Evolutionary conservation across 1,140 invertebrate genomes (phyloP).

Genomic region (Charaxes varanes): DNA sequence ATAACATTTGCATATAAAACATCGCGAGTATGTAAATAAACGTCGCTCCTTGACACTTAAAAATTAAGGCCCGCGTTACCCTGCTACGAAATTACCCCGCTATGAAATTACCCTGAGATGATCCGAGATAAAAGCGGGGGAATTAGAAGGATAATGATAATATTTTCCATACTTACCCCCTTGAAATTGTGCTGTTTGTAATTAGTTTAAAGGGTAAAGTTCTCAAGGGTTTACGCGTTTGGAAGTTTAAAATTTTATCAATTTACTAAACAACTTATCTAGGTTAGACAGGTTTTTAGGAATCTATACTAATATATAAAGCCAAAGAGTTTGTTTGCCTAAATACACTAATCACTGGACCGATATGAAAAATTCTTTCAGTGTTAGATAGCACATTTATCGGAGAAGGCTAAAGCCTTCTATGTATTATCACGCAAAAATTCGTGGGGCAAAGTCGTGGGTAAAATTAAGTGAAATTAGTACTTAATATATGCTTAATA

Average conservation of each 20-base stretch:
- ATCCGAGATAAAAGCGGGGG: conserved; percentile 18
- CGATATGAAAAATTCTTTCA: no score
- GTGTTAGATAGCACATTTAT: no score
- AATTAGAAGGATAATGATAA: conserved; percentile 15
- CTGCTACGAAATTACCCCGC: conserved; percentile 18
- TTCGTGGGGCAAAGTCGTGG: no score
- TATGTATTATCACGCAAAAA: no score
- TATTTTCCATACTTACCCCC: conserved; percentile 9
- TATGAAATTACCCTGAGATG: conserved; percentile 21
- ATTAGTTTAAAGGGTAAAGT: conserved; percentile 4
- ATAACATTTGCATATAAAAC: not conserved
- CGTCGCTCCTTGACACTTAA: conserved; percentile 15
- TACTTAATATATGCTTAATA: no score
- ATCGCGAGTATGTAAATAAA: conserved; percentile 12
- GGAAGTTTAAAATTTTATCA: not conserved
- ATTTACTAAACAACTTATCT: not conserved
- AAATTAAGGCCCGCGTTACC: conserved; percentile 15
- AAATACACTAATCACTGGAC: no score
- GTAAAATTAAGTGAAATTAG: no score
- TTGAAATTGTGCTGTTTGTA: conserved; percentile 3
- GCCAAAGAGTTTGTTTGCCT: no score
- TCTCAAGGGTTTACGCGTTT: conserved; percentile 1
- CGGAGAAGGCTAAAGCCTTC: no score
- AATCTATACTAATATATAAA: no score
- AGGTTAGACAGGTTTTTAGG: no score